Conservation (phyloP, 2,113 vertebrate genomes). For the Campylomormyrus numenius region DNA sequence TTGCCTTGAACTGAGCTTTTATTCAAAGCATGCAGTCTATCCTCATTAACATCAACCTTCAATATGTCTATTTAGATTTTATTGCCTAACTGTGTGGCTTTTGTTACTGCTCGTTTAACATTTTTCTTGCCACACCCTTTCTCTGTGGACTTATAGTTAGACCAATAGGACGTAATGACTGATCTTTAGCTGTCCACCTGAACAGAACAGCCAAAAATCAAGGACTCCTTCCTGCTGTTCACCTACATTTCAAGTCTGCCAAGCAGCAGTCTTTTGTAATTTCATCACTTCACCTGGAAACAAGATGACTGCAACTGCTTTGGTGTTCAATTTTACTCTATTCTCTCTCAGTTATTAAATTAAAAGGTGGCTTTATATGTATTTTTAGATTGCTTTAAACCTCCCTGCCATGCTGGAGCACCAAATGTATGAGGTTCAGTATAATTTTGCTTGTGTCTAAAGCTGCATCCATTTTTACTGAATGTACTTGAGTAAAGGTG, state of each 20-base stretch:
- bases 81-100: background rate
- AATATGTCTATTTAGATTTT: background rate
- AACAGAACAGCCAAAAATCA: background rate
- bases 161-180: background rate
- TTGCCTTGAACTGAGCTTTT: background rate
- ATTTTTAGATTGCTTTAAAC: background rate
- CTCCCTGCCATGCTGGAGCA: background rate
- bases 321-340: background rate
- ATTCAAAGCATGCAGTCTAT: background rate
- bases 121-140: background rate
- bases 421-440: background rate
- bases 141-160: background rate
- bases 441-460: background rate
- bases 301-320: background rate
- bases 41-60: background rate
- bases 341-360: background rate
- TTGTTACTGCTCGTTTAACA: background rate
- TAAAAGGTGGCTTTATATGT: background rate
- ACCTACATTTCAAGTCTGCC: background rate
- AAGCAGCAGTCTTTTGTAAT: background rate
- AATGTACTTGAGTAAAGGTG: background rate
- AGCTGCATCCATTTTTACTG: background rate
- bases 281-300: background rate
- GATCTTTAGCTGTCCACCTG: background rate
- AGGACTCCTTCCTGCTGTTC: background rate